Percentiles rank a stretch among this genome's conserved stretches.
Conservation (phyloP, 2,113 vertebrate species). For the Dicaeum eximium region DNA sequence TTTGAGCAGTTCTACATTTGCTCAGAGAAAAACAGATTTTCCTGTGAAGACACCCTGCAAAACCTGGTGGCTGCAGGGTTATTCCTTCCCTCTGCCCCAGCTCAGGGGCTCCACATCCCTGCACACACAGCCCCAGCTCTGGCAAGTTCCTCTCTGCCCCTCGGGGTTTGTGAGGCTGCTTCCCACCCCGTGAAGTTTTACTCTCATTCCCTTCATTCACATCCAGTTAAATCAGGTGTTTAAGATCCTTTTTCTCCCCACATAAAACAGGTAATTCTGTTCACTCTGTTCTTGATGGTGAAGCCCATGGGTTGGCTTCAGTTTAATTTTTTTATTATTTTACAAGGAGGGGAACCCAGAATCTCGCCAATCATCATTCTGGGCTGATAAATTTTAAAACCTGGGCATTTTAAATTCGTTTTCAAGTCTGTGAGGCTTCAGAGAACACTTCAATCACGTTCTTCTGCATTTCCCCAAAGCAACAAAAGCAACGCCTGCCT, state of each 20-base stretch:
- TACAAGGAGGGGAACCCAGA: not conserved
- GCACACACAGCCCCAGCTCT: fast-evolving
- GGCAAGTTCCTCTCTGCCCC: not conserved
- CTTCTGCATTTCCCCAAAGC: not conserved
- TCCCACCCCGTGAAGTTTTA: not conserved
- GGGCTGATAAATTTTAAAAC: not conserved
- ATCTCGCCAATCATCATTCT: not conserved
- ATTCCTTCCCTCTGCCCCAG: not conserved
- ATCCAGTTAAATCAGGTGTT: not conserved
- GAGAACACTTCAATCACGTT: not conserved
- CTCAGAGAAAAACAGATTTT: not conserved
- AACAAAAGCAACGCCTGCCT: not conserved
- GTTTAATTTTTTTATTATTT: not conserved
- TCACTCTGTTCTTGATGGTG: not conserved
- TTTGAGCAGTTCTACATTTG: not conserved
- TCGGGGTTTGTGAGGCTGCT: not conserved
- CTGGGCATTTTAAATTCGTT: not conserved
- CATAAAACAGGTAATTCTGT: not conserved
- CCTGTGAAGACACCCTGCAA: not conserved
- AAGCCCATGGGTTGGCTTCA: not conserved
- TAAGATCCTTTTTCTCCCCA: fast-evolving
- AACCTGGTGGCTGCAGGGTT: not conserved
- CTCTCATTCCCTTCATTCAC: not conserved
- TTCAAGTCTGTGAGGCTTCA: not conserved
- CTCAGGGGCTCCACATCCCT: not conserved